Evolutionary conservation across 2,797 vertebrate genomes (phyloP).

Genomic region (Premnoplex brunnescens): DNA sequence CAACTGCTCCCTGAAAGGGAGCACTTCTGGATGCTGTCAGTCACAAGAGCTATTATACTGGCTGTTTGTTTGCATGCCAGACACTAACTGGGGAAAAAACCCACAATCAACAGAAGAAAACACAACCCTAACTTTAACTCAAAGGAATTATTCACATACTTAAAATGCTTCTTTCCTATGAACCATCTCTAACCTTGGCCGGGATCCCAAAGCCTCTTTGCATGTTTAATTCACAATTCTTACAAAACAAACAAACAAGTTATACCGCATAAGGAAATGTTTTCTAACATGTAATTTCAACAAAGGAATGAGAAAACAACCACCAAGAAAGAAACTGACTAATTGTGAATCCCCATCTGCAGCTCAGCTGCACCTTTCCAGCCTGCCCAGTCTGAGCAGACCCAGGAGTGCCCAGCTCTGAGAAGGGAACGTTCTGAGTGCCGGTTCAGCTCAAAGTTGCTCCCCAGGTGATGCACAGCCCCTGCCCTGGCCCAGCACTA

Average conservation of each 20-base stretch:
- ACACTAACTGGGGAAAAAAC: neutral
- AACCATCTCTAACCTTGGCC: neutral
- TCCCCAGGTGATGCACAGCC: accelerated
- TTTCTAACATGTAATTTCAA: neutral
- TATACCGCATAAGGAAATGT: neutral
- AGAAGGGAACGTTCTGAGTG: accelerated
- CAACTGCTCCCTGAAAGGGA: neutral
- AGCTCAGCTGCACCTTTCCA: neutral
- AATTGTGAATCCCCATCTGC: neutral
- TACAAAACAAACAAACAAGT: slow-evolving; percentile 21
- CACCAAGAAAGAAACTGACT: neutral
- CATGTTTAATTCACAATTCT: neutral
- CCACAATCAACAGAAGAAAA: neutral
- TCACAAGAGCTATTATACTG: neutral
- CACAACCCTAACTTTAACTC: neutral
- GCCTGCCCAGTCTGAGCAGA: accelerated
- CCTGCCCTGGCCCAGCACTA: neutral
- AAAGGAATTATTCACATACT: neutral
- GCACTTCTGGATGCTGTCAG: neutral
- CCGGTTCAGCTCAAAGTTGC: neutral
- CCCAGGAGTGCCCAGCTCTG: neutral
- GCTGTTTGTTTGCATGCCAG: neutral
- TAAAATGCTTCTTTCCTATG: neutral
- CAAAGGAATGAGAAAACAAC: neutral
- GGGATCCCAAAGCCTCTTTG: neutral